A percentile compares a stretch with the other conserved stretches of the same genome.
Evolutionary conservation across 2,113 vertebrate genomes (phyloP).

Genomic region (Indri indri): DNA sequence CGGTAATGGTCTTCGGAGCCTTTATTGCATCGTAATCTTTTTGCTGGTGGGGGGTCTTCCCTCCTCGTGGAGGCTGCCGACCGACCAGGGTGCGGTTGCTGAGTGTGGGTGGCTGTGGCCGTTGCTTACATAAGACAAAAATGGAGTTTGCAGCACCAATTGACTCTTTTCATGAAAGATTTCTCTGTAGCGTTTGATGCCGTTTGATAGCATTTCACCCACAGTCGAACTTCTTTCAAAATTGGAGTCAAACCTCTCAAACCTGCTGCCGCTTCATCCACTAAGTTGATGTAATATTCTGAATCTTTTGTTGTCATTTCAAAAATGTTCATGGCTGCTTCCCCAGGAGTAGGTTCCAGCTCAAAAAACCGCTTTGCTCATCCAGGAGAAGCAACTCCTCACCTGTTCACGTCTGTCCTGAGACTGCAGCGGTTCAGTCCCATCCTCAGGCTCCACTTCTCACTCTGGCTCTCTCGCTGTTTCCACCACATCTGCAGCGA

Average conservation of each 20-base stretch:
- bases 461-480: too few relatives aligned
- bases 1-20: neutral
- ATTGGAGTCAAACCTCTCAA: neutral
- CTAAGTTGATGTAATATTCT: neutral
- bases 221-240: neutral
- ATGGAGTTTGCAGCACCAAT: neutral
- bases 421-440: too few relatives aligned
- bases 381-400: too few relatives aligned
- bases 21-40: neutral
- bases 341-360: too few relatives aligned
- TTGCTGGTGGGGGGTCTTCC: neutral
- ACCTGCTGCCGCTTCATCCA: neutral
- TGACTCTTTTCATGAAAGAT: neutral
- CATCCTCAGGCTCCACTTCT: too few relatives aligned
- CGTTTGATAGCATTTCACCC: neutral
- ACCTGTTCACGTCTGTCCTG: too few relatives aligned
- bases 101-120: neutral
- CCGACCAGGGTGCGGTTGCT: neutral
- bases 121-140: too few relatives aligned
- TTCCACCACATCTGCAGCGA: too few relatives aligned
- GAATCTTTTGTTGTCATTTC: too few relatives aligned
- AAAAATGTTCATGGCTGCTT: too few relatives aligned
- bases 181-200: neutral
- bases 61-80: neutral
- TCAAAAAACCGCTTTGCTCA: too few relatives aligned